Conservation (phyloP, 1,140 invertebrate species). For the Oedothorax gibbosus region DNA sequence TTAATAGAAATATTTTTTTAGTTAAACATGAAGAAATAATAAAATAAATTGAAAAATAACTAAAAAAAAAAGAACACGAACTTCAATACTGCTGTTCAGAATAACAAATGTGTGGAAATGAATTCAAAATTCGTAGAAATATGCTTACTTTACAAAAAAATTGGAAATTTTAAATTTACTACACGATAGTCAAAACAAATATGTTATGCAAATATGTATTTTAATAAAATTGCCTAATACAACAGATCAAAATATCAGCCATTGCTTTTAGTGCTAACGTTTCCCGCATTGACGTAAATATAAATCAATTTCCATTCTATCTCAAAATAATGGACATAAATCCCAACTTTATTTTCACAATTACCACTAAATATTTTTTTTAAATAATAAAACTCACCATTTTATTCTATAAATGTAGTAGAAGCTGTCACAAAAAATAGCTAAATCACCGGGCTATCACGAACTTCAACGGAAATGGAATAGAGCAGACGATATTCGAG, state of each 20-base stretch:
- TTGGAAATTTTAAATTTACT: no score
- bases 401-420: slow-evolving; percentile 11
- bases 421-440: slow-evolving; percentile 44
- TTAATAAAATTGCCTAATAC: not conserved
- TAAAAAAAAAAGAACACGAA: no score
- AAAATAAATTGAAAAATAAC: no score
- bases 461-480: slow-evolving; percentile 15
- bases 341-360: no score
- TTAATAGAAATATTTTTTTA: not conserved
- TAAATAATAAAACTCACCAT: slow-evolving; percentile 41
- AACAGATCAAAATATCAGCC: slow-evolving; percentile 27
- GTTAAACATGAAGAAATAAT: not conserved
- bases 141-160: no score
- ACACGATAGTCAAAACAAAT: no score
- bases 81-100: no score
- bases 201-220: no score
- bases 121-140: no score
- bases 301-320: slow-evolving; percentile 15
- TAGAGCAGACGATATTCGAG: slow-evolving; percentile 11
- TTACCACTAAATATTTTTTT: not conserved
- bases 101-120: no score
- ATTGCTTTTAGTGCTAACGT: slow-evolving; percentile 41
- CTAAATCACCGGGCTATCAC: slow-evolving; percentile 11
- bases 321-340: not conserved
- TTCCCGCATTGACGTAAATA: slow-evolving; percentile 56